Evolutionary conservation across 2,113 vertebrate species (phyloP).

Genomic region (Tyrannus savana): DNA sequence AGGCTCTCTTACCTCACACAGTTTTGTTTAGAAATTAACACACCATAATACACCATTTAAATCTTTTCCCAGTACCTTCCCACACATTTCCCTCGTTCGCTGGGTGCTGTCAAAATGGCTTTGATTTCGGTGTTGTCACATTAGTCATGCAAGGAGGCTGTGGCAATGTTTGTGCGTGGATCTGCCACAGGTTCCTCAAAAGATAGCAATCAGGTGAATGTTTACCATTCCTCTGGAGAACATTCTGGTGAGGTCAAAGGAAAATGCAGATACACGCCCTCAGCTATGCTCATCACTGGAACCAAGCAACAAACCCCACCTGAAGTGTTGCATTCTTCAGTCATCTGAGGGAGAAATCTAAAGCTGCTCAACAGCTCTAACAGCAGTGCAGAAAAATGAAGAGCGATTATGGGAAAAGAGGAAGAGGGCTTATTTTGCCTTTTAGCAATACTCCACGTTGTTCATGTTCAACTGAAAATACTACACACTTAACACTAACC

Average conservation of each 20-base stretch:
- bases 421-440: neutral
- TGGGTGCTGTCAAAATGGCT: neutral
- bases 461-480: neutral
- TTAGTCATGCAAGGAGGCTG: neutral
- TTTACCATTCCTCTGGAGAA: neutral
- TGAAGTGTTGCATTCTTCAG: neutral
- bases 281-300: neutral
- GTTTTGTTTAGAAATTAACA: neutral
- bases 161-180: neutral
- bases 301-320: neutral
- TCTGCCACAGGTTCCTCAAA: neutral
- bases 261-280: neutral
- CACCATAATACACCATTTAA: neutral
- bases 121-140: neutral
- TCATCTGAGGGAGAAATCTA: neutral
- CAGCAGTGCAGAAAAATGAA: neutral
- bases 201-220: neutral
- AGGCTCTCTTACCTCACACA: neutral
- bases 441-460: neutral
- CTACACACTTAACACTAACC: neutral
- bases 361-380: neutral
- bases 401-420: neutral
- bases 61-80: neutral
- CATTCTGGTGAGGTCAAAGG: neutral
- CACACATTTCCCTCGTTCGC: neutral